Conservation (phyloP, 1,140 invertebrate species). For the Drosophila jambulina region DNA sequence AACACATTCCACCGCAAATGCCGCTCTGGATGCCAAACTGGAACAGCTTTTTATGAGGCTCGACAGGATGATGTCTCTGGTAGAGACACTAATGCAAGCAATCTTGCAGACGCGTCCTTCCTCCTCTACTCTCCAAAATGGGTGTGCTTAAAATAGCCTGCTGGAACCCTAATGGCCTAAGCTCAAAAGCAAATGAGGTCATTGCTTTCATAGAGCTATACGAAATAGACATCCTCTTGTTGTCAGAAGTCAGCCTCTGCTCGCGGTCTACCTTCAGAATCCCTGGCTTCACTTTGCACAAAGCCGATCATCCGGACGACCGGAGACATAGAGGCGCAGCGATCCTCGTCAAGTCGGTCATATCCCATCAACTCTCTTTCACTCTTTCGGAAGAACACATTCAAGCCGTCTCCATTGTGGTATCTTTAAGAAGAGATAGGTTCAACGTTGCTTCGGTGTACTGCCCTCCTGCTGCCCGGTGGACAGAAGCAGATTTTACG, state of each 20-base stretch:
- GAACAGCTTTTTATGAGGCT: background rate
- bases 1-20: no score
- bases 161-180: no score
- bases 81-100: background rate
- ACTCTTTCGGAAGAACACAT: background rate
- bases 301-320: no score
- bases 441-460: background rate
- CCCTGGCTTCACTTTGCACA: no score
- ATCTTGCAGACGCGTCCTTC: background rate
- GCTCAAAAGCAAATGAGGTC: no score
- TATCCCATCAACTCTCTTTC: background rate
- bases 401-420: background rate
- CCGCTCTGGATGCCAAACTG: conserved; percentile 2
- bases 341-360: background rate
- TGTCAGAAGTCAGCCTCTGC: no score
- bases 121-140: background rate
- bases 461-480: no score
- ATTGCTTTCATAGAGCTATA: no score
- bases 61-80: background rate
- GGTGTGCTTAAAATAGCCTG: no score
- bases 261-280: no score
- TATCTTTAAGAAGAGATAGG: background rate
- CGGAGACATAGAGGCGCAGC: background rate
- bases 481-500: background rate
- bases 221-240: no score